A percentile compares a stretch with the other conserved stretches of the same genome.
Conservation (phyloP, 1,140 invertebrate species). For the Mycetomoellerius zeteki region DNA sequence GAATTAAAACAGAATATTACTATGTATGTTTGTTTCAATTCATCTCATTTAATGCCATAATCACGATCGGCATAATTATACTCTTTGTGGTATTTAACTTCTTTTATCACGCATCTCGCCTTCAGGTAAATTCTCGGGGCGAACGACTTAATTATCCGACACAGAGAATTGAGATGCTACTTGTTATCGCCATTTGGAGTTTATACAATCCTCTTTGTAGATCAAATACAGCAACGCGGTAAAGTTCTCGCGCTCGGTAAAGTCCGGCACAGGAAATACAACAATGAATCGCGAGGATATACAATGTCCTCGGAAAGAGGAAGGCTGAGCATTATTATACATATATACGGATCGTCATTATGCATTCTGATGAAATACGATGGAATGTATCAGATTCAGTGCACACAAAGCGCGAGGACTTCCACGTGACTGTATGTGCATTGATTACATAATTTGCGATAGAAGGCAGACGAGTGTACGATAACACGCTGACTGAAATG, state of each 20-base stretch:
- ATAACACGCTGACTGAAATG: background rate
- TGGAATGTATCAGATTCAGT: conserved; percentile 17
- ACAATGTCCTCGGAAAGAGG: background rate
- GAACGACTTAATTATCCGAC: conserved; percentile 3
- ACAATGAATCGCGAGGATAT: background rate
- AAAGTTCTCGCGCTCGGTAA: background rate
- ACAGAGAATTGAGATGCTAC: background rate
- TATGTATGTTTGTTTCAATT: background rate
- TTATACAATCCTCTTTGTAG: background rate
- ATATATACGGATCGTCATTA: background rate
- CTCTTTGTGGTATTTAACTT: background rate
- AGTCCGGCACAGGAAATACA: background rate
- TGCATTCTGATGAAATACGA: background rate
- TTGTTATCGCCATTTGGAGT: background rate
- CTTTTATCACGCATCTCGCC: background rate
- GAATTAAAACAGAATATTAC: background rate
- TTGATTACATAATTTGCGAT: conserved; percentile 36
- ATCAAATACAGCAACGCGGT: background rate
- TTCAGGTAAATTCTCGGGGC: background rate
- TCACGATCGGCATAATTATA: background rate
- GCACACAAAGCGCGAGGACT: background rate
- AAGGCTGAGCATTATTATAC: background rate
- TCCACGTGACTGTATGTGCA: background rate
- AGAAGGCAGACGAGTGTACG: background rate
- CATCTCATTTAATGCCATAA: too few species aligned